These are phyloP conservation scores for Apostichopus californicus DNA, from an alignment of 35 echinoderm and acorn worm species.

Conservation along the genomic window DNA sequence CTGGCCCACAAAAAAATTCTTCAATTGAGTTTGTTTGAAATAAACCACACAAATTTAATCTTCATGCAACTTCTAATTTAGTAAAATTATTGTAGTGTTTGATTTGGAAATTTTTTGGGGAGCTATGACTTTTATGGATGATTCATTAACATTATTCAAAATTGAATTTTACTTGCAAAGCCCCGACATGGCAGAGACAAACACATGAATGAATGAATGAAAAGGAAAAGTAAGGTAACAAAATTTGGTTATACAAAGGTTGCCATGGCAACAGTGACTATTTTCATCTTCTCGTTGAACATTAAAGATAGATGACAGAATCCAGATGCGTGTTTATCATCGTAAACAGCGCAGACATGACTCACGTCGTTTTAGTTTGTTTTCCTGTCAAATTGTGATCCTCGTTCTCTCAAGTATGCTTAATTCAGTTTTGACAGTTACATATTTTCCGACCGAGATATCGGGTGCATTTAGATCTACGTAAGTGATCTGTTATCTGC, in stretches of 20 bases:
- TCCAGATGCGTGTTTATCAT: neutral
- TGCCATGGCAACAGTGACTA: neutral
- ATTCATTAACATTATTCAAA: neutral
- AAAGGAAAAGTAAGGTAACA: neutral
- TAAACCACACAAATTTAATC: no score
- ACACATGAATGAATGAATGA: neutral
- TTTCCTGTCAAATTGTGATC: neutral
- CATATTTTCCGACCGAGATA: no score
- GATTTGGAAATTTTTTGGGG: no score
- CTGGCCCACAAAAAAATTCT: no score
- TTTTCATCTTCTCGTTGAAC: neutral
- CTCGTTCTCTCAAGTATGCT: no score
- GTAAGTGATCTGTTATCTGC: no score
- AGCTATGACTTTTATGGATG: neutral
- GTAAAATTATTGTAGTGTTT: no score
- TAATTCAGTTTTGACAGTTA: no score
- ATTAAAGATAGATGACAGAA: neutral
- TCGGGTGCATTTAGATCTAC: no score
- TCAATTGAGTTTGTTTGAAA: no score
- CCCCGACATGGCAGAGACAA: neutral
- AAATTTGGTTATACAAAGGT: neutral
- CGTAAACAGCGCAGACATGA: neutral
- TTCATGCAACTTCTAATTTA: no score
- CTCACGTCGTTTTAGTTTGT: neutral
- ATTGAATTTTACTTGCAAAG: neutral